Evolutionary conservation across 1,140 invertebrate species (phyloP).

Genomic region (Ladona fulva): DNA sequence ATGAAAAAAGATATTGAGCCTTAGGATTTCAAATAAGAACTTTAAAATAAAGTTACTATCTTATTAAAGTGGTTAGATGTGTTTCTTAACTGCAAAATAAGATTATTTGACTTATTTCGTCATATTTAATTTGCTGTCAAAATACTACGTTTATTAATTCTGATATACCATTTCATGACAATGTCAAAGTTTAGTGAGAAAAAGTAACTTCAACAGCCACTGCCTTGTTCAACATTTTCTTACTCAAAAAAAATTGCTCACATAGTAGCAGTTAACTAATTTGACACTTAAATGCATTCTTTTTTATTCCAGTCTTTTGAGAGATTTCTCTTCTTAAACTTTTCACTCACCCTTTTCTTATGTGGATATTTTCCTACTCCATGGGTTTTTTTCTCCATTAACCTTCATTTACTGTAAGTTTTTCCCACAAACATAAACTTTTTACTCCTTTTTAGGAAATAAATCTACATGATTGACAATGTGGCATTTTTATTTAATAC

Average conservation of each 20-base stretch:
- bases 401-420: no score
- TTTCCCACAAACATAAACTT: no score
- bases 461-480: no score
- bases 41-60: neutral
- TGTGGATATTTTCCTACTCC: no score
- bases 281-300: neutral
- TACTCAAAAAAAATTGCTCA: neutral
- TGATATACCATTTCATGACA: neutral
- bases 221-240: neutral
- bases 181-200: neutral
- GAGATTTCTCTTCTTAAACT: neutral
- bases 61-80: neutral
- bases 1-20: neutral
- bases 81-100: neutral
- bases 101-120: neutral
- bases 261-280: neutral
- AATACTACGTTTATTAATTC: neutral
- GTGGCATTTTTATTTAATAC: no score
- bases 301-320: neutral
- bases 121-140: neutral
- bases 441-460: no score
- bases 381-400: no score
- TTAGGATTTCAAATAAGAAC: neutral
- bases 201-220: neutral
- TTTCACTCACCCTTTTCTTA: no score